Evolutionary conservation across 2,113 vertebrate species (phyloP).

Genomic region (Rattus rattus): DNA sequence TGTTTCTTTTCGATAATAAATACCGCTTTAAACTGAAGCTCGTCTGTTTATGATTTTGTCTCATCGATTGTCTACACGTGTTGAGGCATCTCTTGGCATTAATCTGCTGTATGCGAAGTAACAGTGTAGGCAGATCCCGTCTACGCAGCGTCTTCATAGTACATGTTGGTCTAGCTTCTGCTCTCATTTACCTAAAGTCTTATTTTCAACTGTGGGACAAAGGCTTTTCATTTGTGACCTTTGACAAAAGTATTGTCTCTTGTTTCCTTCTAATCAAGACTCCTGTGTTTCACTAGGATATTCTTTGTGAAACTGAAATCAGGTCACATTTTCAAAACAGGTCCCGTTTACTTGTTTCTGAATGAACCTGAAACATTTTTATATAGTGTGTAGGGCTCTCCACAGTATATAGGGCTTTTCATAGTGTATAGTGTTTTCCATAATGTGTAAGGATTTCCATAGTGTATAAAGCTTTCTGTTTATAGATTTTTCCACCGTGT

Average conservation of each 20-base stretch:
- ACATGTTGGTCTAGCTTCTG: background rate
- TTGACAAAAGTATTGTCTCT: background rate
- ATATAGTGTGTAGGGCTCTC: background rate
- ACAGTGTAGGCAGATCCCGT: background rate
- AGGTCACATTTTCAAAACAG: background rate
- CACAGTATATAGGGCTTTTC: background rate
- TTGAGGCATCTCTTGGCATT: background rate
- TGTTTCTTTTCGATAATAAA: background rate
- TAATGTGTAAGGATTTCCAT: background rate
- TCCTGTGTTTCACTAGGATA: background rate
- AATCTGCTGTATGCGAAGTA: background rate
- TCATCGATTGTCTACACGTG: background rate
- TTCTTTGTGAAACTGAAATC: conserved; percentile 34
- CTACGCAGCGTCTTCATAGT: background rate
- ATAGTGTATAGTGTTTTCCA: background rate
- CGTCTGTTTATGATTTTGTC: background rate
- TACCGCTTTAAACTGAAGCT: background rate
- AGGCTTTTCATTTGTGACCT: background rate
- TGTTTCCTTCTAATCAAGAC: background rate
- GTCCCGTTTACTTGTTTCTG: background rate
- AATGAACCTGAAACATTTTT: background rate
- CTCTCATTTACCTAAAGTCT: background rate
- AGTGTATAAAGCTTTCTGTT: background rate
- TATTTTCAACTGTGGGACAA: background rate
- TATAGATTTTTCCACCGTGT: background rate